Conservation (phyloP, 2,113 vertebrate species). For the Caloenas nicobarica region DNA sequence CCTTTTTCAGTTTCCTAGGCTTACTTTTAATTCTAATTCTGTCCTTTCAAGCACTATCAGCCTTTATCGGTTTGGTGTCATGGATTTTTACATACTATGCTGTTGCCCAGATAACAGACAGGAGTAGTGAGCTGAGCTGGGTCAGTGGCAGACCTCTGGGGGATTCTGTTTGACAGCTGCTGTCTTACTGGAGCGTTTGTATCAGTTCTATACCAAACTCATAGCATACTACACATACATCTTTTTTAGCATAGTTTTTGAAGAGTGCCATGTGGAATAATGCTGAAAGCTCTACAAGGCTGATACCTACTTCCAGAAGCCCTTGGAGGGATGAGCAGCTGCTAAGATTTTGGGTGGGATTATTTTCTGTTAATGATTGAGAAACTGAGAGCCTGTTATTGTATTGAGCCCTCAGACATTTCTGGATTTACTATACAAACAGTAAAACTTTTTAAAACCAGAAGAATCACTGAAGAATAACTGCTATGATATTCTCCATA, state of each 20-base stretch:
- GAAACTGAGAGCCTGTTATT: not conserved
- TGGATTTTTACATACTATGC: not conserved
- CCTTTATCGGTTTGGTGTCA: not conserved
- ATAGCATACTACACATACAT: not conserved
- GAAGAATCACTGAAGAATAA: not conserved
- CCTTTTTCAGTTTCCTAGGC: not conserved
- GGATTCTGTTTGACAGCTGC: not conserved
- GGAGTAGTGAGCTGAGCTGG: not conserved
- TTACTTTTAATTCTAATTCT: not conserved
- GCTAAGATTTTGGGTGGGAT: not conserved
- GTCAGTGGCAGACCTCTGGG: not conserved
- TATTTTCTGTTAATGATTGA: not conserved
- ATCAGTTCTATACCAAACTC: not conserved
- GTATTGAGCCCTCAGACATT: not conserved
- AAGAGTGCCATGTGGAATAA: not conserved
- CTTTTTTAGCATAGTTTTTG: not conserved
- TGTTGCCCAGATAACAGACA: not conserved
- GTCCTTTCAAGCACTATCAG: not conserved
- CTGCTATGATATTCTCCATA: not conserved
- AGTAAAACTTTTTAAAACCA: not conserved
- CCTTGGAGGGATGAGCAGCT: not conserved
- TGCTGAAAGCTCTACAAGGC: not conserved
- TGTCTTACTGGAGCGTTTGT: not conserved
- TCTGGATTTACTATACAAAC: not conserved
- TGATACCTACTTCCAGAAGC: not conserved